Conservation (phyloP, 2,888 invertebrate genomes). For the Pristionchus japonicus region DNA sequence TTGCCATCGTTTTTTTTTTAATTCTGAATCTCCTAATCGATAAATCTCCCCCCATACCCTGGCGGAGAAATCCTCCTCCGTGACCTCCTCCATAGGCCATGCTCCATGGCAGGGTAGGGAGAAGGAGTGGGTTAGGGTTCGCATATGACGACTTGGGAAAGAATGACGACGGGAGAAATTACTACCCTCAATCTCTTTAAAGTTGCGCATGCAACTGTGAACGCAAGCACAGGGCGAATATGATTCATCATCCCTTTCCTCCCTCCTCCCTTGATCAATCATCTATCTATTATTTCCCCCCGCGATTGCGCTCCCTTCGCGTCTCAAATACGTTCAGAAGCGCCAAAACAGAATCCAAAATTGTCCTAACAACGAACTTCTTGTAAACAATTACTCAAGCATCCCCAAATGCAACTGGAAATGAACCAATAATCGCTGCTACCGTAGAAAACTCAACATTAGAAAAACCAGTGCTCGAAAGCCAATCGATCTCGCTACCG, state of each 20-base stretch:
- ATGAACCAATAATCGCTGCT: no score
- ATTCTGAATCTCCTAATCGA: no score
- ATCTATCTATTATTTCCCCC: constrained; percentile 38
- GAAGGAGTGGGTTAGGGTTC: constrained; percentile 7
- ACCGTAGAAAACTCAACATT: no score
- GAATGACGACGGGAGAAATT: not conserved
- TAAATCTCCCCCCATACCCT: no score
- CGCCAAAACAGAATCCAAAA: not conserved
- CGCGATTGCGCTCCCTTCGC: not conserved
- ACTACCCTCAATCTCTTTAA: not conserved
- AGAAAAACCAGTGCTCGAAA: no score
- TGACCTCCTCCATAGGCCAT: constrained; percentile 27
- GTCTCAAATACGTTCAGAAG: not conserved
- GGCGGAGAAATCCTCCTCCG: constrained; percentile 14
- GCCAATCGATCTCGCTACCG: no score
- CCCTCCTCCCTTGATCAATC: not conserved
- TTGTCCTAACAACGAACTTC: no score
- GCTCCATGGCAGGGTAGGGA: not conserved
- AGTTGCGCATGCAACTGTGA: not conserved
- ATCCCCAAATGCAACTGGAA: no score
- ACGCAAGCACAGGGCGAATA: not conserved
- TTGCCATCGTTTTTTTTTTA: no score
- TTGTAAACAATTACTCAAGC: no score
- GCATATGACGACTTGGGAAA: not conserved
- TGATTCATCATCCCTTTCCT: constrained; percentile 18